Conservation (phyloP, 2,888 invertebrate species). For the Harpalus rufipes region DNA sequence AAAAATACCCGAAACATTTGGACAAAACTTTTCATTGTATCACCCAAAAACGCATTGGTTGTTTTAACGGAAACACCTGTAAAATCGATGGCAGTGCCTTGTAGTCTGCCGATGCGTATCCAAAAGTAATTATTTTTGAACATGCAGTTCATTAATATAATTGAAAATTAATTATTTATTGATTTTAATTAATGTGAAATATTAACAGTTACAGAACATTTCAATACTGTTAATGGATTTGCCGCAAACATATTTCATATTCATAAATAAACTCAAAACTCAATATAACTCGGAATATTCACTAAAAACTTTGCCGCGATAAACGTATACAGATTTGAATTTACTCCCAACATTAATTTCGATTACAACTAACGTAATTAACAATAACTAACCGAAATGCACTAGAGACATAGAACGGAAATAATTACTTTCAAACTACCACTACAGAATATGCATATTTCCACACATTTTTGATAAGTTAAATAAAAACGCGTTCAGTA, state of each 20-base stretch:
- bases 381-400: slow-evolving; percentile 25
- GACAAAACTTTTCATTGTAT: no score
- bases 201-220: slow-evolving; percentile 31
- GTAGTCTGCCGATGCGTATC: slow-evolving; percentile 67
- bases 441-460: not conserved
- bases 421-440: not conserved
- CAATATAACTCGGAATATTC: slow-evolving; percentile 29
- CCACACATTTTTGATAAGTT: no score
- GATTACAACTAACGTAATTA: slow-evolving; percentile 23
- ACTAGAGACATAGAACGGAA: not conserved
- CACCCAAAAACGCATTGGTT: no score
- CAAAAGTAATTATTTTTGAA: slow-evolving; percentile 4
- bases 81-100: no score
- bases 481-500: no score
- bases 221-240: slow-evolving; percentile 35
- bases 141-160: not conserved
- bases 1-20: no score
- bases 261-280: slow-evolving; percentile 22
- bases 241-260: slow-evolving; percentile 4
- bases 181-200: slow-evolving; percentile 34
- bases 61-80: no score
- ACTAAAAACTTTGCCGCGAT: slow-evolving; percentile 18
- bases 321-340: slow-evolving; percentile 24
- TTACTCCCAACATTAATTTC: slow-evolving; percentile 6
- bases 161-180: slow-evolving; percentile 46